Percentiles rank a stretch among this genome's conserved stretches.
Evolutionary conservation across 2,113 vertebrate genomes (phyloP).

Genomic region (Phoenicopterus ruber): DNA sequence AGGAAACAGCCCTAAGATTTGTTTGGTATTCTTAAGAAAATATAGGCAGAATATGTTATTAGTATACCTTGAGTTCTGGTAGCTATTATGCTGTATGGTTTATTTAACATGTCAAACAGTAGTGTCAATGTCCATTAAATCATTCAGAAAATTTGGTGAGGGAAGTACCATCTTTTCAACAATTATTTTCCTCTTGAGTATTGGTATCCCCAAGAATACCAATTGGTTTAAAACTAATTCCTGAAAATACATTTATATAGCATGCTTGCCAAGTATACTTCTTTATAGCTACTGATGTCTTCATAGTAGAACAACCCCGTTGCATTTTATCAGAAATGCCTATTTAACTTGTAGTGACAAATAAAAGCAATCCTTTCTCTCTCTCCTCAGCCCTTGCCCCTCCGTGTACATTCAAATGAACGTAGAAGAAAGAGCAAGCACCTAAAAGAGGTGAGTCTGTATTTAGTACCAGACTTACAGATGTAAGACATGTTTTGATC

Average conservation of each 20-base stretch:
- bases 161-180: background rate
- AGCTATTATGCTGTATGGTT: background rate
- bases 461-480: background rate
- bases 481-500: background rate
- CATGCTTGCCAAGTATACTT: background rate
- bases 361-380: background rate
- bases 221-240: background rate
- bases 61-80: background rate
- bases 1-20: background rate
- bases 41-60: background rate
- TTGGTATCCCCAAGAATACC: background rate
- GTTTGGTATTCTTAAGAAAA: background rate
- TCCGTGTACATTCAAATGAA: background rate
- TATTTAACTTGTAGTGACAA: background rate
- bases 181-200: background rate
- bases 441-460: background rate
- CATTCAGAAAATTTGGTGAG: background rate
- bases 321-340: background rate
- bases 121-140: background rate
- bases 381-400: background rate
- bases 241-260: background rate
- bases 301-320: background rate
- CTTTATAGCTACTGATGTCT: background rate
- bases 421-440: background rate
- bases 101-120: background rate